Evolutionary conservation across 2,113 vertebrate genomes (phyloP).

Genomic region (Pleuronectes platessa): DNA sequence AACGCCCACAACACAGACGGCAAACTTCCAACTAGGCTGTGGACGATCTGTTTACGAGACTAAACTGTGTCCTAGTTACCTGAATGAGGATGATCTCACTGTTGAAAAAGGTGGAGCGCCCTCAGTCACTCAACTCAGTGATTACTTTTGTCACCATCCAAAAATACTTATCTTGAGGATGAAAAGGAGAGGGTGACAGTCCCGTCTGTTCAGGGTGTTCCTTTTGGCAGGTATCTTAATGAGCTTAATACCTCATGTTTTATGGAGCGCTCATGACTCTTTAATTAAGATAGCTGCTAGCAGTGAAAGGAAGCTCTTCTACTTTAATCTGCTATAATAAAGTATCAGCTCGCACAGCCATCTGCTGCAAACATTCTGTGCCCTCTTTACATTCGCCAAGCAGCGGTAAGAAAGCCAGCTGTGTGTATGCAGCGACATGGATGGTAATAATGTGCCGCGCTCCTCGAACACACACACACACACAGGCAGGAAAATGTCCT

Average conservation of each 20-base stretch:
- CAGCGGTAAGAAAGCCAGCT: not conserved
- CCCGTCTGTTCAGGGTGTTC: constrained; percentile 20
- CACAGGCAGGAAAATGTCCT: not conserved
- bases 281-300: constrained; percentile 39
- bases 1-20: not conserved
- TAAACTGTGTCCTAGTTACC: not conserved
- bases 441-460: not conserved
- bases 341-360: constrained; percentile 5
- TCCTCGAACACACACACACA: not conserved
- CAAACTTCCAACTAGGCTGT: not conserved
- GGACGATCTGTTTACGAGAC: no score
- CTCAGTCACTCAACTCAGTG: not conserved
- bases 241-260: constrained; percentile 45
- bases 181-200: not conserved
- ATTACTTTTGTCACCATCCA: not conserved
- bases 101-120: not conserved
- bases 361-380: constrained; percentile 1
- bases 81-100: not conserved
- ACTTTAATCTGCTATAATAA: constrained; percentile 39
- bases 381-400: not conserved
- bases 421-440: not conserved
- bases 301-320: constrained; percentile 2
- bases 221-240: constrained; percentile 22
- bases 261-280: constrained; percentile 36
- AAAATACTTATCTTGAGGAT: not conserved